Base-by-base conservation (phyloP, 2,797 vertebrate species). In the Centropyge bicolor region DNA sequence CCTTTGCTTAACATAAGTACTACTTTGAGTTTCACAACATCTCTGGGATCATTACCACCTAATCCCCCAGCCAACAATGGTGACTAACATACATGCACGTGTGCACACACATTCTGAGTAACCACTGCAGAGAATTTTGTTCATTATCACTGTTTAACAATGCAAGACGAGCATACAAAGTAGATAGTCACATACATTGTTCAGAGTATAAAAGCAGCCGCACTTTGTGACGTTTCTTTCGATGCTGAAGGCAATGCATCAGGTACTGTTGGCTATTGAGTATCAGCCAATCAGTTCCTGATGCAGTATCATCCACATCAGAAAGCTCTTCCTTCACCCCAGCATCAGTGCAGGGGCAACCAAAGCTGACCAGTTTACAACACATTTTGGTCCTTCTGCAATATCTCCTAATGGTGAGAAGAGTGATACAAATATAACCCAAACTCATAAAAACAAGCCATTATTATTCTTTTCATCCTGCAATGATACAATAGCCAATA, bases 231-330 rank as follows among this genome's bases (percentile, higher is more conserved):
- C 1, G 94, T 81, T 92, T 92, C 86, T 92, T 90, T 93, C 76
- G 65, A 98, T 98, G 98, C 97, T 99, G 98, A 98, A 97, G 98
- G 97, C 94, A 98, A 95, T 98, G 98, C 98, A 99, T 98, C 97
- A 98, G 94, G 96, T 96, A 96, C 98, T 97, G 98, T 97, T 98
- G 98, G 96, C 95, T 92, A 86, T 88, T 78, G 56, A 93, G 92
- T 91, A 94, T 96, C 95, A 96, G 97, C 98, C 98, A 98, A 98
- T 99, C 98, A 99, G 98, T 99, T 99, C 98, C 98, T 99, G 98
- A 99, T 99, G 98, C 98, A 99, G 98, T 99, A 99, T 96, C 97
- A 95, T 95, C 97, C 93, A 97, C 98, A 98, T 97, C 98, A 97
- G 96, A 98, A 96, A 86, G 89, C 48, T 94, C 92, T 66, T 86